phyloP scores from a whole-genome alignment of 2,113 vertebrate genomes.

The Theropithecus gelada region DNA sequence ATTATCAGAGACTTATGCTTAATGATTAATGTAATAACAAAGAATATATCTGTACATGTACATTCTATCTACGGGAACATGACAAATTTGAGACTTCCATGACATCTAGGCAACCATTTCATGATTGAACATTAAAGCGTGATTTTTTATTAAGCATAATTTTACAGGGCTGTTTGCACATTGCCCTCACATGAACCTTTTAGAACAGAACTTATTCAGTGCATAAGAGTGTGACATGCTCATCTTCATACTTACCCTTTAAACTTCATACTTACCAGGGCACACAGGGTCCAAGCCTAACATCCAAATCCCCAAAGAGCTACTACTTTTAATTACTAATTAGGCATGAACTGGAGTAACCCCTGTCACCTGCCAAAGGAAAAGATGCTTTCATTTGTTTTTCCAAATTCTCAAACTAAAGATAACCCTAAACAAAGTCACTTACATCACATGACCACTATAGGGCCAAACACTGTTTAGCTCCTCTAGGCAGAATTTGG shows the following conservation, averaged over 20 bases:
- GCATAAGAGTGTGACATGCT: not conserved
- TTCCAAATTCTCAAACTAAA: constrained; percentile 46
- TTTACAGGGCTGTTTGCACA: not conserved
- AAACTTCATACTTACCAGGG: not conserved
- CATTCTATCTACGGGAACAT: not conserved
- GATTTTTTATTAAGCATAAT: constrained; percentile 16
- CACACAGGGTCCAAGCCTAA: not conserved
- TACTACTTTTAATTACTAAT: constrained; percentile 26
- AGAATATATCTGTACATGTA: not conserved
- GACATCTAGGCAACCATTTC: not conserved
- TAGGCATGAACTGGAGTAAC: not conserved
- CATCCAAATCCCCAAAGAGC: not conserved
- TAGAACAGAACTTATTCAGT: not conserved
- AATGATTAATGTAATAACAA: constrained; percentile 12
- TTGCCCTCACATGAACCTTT: not conserved
- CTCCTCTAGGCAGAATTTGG: not conserved
- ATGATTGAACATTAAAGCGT: not conserved
- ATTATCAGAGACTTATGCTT: constrained; percentile 40
- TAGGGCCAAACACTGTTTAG: not conserved
- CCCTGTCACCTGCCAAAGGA: not conserved
- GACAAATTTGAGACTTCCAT: constrained; percentile 30
- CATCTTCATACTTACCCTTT: not conserved
- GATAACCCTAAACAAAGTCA: constrained; percentile 25
- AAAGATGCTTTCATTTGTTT: constrained; percentile 36
- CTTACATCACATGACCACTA: not conserved